Percentiles rank a stretch among this genome's conserved stretches.
Conservation (phyloP, 2,113 vertebrate genomes). For the Plotosus lineatus region DNA sequence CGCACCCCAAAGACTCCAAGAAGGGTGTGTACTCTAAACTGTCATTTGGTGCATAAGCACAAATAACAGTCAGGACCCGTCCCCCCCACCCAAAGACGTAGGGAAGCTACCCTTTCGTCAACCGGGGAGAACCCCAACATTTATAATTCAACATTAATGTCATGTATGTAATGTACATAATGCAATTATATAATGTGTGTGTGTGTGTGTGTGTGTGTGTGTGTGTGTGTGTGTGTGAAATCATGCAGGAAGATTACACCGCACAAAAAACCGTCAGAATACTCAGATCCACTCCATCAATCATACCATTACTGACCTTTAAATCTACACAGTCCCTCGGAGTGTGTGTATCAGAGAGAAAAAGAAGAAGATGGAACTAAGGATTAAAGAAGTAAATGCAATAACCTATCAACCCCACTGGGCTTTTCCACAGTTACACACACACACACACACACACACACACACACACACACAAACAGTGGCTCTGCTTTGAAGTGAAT, state of each 20-base stretch:
- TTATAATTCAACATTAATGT: too few species aligned
- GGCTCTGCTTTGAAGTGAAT: conserved; percentile 37
- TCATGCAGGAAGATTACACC: conserved; percentile 49
- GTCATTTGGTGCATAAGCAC: too few species aligned
- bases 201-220: conserved; percentile 1
- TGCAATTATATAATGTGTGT: too few species aligned
- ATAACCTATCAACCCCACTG: conserved; percentile 22
- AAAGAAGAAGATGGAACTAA: background rate
- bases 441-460: conserved; percentile 41
- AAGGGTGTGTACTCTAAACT: too few species aligned
- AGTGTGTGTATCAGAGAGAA: conserved; percentile 21
- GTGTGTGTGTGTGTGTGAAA: background rate
- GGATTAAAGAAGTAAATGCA: conserved; percentile 35
- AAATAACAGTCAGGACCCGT: too few species aligned
- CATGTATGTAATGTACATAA: too few species aligned
- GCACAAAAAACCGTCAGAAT: conserved; percentile 51
- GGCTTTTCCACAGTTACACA: conserved; percentile 18
- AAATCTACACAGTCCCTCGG: conserved; percentile 58
- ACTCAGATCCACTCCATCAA: conserved; percentile 36
- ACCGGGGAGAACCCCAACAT: too few species aligned
- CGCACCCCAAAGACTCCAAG: too few species aligned
- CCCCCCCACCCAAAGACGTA: too few species aligned
- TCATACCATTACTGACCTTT: conserved; percentile 64
- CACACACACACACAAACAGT: conserved; percentile 30
- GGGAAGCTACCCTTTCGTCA: too few species aligned